phyloP scores from a whole-genome alignment of 2,888 invertebrate species.

The Synergus laeviventris region DNA sequence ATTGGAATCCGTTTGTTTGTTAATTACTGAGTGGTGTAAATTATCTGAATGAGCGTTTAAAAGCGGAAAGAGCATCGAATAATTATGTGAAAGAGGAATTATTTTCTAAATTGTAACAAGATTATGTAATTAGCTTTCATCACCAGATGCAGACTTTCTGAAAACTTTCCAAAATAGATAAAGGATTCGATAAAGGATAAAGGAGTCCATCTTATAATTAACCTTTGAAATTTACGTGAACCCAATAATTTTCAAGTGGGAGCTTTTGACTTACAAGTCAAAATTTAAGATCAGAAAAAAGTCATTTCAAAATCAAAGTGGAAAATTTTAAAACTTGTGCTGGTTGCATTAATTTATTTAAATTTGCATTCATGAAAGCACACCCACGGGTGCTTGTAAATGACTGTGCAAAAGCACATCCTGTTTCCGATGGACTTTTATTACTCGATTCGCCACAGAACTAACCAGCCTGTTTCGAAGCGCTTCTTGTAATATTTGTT shows the following conservation, averaged over 20 bases:
- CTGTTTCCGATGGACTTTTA: slow-evolving; percentile 1
- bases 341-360: neutral
- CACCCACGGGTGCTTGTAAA: slow-evolving; percentile 18
- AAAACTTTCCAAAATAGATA: too few relatives aligned
- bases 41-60: neutral
- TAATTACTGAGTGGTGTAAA: neutral
- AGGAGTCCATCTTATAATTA: too few relatives aligned
- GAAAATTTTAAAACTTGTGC: neutral
- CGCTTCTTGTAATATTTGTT: neutral
- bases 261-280: neutral
- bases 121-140: too few relatives aligned
- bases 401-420: neutral
- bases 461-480: neutral
- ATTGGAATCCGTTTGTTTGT: neutral
- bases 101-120: too few relatives aligned
- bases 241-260: neutral
- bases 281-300: neutral
- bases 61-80: too few relatives aligned
- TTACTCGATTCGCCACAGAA: neutral
- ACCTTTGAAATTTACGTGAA: neutral
- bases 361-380: neutral
- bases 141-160: too few relatives aligned
- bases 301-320: neutral
- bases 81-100: too few relatives aligned
- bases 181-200: too few relatives aligned